phyloP scores from a whole-genome alignment of 2,113 vertebrate species.

The Aviceda subcristata region DNA sequence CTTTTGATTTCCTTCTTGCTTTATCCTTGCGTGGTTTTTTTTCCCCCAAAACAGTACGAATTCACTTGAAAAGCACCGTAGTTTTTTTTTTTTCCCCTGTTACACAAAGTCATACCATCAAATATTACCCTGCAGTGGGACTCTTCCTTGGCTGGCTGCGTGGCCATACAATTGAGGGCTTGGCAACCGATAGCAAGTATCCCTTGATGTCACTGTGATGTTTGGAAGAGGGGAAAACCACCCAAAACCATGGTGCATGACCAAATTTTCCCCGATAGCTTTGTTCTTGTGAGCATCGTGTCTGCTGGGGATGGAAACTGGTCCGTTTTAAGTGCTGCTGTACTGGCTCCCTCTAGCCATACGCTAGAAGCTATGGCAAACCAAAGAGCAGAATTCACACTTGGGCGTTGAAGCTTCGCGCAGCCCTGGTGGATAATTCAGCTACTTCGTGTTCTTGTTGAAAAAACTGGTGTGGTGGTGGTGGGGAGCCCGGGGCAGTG shows the following conservation, averaged over 20 bases:
- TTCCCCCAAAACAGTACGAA: not conserved
- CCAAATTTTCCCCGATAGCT: not conserved
- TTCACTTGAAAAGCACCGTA: not conserved
- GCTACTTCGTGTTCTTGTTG: not conserved
- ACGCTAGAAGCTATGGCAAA: not conserved
- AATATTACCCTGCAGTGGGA: not conserved
- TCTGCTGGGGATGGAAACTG: not conserved
- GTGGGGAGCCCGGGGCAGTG: accelerated
- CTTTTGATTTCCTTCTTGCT: not conserved
- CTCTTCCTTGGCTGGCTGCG: not conserved
- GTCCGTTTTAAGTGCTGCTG: not conserved
- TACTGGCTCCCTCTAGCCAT: not conserved
- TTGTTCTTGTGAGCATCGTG: not conserved
- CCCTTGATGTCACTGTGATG: not conserved
- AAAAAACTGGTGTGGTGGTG: not conserved
- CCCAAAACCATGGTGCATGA: no score
- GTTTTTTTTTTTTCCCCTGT: not conserved
- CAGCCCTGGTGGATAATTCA: not conserved
- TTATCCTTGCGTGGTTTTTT: not conserved
- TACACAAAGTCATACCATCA: not conserved
- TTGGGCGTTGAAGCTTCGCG: accelerated
- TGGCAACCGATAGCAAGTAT: not conserved
- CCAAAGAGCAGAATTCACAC: not conserved
- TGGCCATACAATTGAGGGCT: not conserved
- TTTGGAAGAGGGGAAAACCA: not conserved